Evolutionary conservation across 2,888 invertebrate genomes (phyloP), one percentile per base, ranked within the genome.

Genomic region (Caenorhabditis japonica): DNA sequence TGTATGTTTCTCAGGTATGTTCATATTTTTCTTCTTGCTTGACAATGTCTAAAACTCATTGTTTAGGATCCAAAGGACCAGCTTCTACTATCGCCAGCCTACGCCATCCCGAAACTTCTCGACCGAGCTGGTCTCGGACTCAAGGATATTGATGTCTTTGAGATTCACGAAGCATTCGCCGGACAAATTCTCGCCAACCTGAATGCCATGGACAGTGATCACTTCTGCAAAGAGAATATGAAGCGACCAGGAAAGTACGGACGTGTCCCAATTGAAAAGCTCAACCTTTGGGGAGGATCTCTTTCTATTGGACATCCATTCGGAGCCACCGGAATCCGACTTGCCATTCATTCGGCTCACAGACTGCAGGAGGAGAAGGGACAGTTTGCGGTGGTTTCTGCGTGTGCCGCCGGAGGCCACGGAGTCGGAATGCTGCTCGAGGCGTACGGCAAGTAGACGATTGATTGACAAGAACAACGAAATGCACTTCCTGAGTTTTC

Each of bases 81-180:
- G 89, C 91, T 99, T 60, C 91, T 99, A 17, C 87, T 91, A 3
- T 90, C 91, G 1, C 97, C 99, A 38, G 93, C 97, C 12, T 97
- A 97, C 89, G 96, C 94, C 39, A 95, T 95, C 85, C 97, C 97
- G 41, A 92, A 92, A 90, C 91, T 97, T 61, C 90, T 99, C 83
- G 93, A 94, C 74, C 93, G 92, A 52, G 92, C 94, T 46, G 96
- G 95, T 1, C 91, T 99, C 1, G 90, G 91, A 19, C 83, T 96
- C 60, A 92, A 92, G 75, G 99, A 99, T 88, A 92, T 99, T 86
- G 94, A 94, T 90, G 94, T 94, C 1, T 99, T 96, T 93, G 99
- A 99, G 91, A 93, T 96, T 80, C 99, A 99, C 88, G 99, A 99
- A 90, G 99, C 99, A 3, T 99, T 99, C n/a, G n/a, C n/a, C n/a